A percentile compares a stretch with the other conserved stretches of the same genome.
These are phyloP conservation scores for Oriolus oriolus DNA, from an alignment of 2,113 vertebrate genomes.

Conservation along the genomic window DNA sequence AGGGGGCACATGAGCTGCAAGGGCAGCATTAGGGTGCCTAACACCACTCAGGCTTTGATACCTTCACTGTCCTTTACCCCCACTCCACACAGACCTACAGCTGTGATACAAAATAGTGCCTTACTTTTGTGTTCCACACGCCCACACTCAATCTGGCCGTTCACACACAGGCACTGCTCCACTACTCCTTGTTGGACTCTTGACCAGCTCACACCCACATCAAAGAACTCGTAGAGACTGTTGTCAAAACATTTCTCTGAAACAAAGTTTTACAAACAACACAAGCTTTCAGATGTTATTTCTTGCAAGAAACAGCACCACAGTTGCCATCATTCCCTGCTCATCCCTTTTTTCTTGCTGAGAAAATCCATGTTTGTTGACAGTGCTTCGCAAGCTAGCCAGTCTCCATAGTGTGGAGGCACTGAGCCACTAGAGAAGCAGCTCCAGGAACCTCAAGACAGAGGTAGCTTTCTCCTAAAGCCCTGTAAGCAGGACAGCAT, in stretches of 20 bases:
- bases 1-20: neutral
- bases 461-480: neutral
- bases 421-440: neutral
- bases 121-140: slow-evolving; percentile 76
- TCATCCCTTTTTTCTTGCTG: neutral
- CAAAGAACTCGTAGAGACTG: slow-evolving; percentile 79
- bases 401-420: neutral
- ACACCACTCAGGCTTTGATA: neutral
- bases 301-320: neutral
- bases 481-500: neutral
- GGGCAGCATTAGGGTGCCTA: neutral
- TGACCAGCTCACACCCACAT: slow-evolving; percentile 80
- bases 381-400: neutral
- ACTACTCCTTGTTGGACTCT: slow-evolving; percentile 78
- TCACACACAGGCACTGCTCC: slow-evolving; percentile 79
- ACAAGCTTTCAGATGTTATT: neutral
- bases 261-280: neutral
- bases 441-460: neutral
- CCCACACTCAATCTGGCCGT: slow-evolving; percentile 61
- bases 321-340: neutral
- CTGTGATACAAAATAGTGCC: neutral
- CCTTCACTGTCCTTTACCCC: neutral
- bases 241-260: slow-evolving; percentile 88
- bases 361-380: neutral
- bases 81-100: neutral